Base-by-base conservation (phyloP, 2,888 invertebrate genomes). In the Clivina fossor region DNA sequence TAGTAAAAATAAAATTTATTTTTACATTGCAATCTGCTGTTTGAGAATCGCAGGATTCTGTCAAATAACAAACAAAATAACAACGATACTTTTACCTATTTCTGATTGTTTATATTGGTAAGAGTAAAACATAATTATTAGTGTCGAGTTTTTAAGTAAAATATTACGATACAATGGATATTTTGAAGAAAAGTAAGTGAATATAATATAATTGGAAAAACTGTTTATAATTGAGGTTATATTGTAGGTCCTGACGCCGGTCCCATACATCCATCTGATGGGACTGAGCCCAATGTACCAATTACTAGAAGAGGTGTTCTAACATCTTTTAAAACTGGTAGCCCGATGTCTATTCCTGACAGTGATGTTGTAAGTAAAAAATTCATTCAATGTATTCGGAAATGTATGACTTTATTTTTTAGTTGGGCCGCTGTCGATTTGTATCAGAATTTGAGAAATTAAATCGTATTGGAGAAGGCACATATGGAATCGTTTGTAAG, bases 361-460 rank as follows among this genome's bases (percentile, higher is more conserved):
- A 82, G 84, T 67, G 91, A 93, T 75, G 79, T 90, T 66, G 92
- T 92, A 80, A 77, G 81, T 78, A 26, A 24, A 18, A 28, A 58
- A 41, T 58, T 16, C 35, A 11, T 46, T 51, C 49, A 2, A 48
- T 26, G 13, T 22, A 41, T 19, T n/a, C 11, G 5, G 9, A 9
- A 35, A 11, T 32, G 35, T 11, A 37, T n/a, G 57, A 35, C 15
- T 32, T 49, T 51, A 24, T 46, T 51, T 53, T 60, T 61, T 68
- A 93, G 93, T 78, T 90, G 62, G 93, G 93, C 19, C 81, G 87
- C 69, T 97, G 96, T 71, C 80, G 97, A 61, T 90, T 91, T 71
- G 97, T 98, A 1, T 90, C 92, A 7, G 97, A 97, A 71, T 99
- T 97, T 77, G 96, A 98, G 71, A 98, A 98, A 74, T 72, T 99